A percentile compares a stretch with the other conserved stretches of the same genome.
phyloP scores from a whole-genome alignment of 2,113 vertebrate genomes.

The Heterotilapia buettikoferi region DNA sequence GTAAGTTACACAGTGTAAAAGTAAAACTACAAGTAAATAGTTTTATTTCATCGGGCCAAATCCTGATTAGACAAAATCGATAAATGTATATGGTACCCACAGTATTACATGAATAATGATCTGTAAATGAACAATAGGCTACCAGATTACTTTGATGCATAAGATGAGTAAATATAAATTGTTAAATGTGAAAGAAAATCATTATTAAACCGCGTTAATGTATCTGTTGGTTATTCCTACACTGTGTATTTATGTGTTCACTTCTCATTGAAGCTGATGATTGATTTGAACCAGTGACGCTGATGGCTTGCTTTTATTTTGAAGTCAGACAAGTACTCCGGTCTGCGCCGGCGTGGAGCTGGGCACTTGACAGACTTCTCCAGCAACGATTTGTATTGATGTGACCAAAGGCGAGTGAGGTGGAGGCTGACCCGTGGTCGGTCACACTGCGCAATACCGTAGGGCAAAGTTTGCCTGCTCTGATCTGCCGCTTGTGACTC shows the following conservation, averaged over 20 bases:
- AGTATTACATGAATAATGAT: background rate
- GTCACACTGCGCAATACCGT: background rate
- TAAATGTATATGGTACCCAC: background rate
- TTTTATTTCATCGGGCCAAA: background rate
- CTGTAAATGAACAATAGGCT: background rate
- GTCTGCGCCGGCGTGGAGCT: background rate
- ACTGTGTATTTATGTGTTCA: background rate
- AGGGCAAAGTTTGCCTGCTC: conserved; percentile 18
- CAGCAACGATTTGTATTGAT: background rate
- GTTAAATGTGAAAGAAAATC: background rate
- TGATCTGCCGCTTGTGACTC: background rate
- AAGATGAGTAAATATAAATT: background rate
- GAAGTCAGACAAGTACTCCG: background rate
- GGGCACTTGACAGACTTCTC: background rate
- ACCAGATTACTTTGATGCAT: background rate
- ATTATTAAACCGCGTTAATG: background rate
- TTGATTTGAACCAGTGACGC: background rate
- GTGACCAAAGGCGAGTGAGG: background rate
- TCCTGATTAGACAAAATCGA: background rate
- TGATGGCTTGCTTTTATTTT: conserved; percentile 12
- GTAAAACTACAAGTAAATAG: background rate
- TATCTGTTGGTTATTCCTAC: background rate
- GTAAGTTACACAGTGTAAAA: background rate
- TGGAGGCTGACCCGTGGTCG: conserved; percentile 2
- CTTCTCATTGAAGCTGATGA: background rate